Evolutionary conservation across 2,888 invertebrate genomes (phyloP), one percentile per base, ranked within the genome.

Genomic region (Drosophila acutilabella): DNA sequence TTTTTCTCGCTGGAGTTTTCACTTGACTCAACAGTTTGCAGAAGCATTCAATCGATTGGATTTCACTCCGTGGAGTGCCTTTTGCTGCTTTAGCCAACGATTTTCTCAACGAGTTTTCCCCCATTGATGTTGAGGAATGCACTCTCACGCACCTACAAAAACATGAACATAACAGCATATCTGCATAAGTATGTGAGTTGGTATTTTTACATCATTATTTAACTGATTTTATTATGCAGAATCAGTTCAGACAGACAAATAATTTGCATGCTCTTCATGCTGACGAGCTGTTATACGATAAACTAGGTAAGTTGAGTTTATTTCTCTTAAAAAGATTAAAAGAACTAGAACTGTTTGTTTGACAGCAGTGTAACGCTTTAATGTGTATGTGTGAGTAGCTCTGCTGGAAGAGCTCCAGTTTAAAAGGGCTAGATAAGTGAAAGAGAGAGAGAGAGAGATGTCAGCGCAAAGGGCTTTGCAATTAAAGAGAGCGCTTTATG

Each of bases 21-120:
- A 69, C 76, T 75, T 70, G 78, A 61, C 57, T 73, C 64, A 74
- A 81, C 66, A 64, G 68, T 70, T 74, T 81, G 68, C 61, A 38
- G 40, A 75, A 59, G 36, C 40, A 66, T 76, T 78, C 65, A 77
- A 82, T 71, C 69, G 52, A 66, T 30, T 56, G 10, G 40, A 26
- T 33, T 53, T 18, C 42, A 36, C 42, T 42, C 53, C 54, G 40
- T 50, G 38, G 23, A 72, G 58, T 68, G 74, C 41, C 44, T 33
- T 33, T 45, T 26, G 33, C 14, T 57, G 42, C 48, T 54, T 56
- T 50, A 40, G 16, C 36, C 52, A 30, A 18, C 41, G 44, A 53
- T 48, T 65, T 60, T 51, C 42, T 64, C 20, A 48, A 54, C 38
- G 38, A 42, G 13, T 33, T 44, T 33, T 41, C 38, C 30, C 23